These are phyloP conservation scores for Diploscapter pachys DNA, from an alignment of 1,140 invertebrate species.

Conservation along the genomic window DNA sequence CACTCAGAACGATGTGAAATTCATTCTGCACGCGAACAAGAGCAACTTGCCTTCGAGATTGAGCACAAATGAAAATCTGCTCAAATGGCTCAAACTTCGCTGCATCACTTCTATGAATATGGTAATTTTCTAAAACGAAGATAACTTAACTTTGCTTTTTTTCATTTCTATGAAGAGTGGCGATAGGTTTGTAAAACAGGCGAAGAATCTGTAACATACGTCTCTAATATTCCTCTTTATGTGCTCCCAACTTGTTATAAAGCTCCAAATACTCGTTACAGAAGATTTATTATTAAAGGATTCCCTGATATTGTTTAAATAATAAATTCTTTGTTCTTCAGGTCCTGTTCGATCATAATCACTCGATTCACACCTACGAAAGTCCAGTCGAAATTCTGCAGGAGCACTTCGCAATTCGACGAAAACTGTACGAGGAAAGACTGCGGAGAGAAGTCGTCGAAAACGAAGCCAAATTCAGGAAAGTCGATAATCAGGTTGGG, in stretches of 20 bases:
- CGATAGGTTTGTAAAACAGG: conserved; percentile 60
- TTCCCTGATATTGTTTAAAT: neutral
- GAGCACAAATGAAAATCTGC: neutral
- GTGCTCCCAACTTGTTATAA: too few relatives aligned
- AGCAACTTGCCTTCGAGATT: neutral
- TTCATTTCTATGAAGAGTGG: neutral
- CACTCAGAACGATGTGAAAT: conserved; percentile 82
- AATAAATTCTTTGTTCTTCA: neutral
- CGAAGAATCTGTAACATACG: neutral
- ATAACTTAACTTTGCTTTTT: too few relatives aligned
- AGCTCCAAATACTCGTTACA: neutral
- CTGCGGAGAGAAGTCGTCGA: conserved; percentile 84
- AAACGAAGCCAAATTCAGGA: conserved; percentile 78
- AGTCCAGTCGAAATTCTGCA: neutral
- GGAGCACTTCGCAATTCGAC: conserved; percentile 79
- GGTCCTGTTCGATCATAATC: conserved; percentile 71
- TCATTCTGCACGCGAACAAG: conserved; percentile 75
- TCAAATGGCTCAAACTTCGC: neutral
- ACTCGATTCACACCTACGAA: neutral
- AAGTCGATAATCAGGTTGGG: conserved; percentile 80
- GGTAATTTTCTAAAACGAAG: too few relatives aligned
- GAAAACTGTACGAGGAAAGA: conserved; percentile 77
- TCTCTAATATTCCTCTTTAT: too few relatives aligned
- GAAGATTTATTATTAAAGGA: conserved; percentile 66
- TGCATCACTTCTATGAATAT: too few relatives aligned